Conservation (phyloP, 2,113 vertebrate species). For the Brachyhypopomus gauderio region DNA sequence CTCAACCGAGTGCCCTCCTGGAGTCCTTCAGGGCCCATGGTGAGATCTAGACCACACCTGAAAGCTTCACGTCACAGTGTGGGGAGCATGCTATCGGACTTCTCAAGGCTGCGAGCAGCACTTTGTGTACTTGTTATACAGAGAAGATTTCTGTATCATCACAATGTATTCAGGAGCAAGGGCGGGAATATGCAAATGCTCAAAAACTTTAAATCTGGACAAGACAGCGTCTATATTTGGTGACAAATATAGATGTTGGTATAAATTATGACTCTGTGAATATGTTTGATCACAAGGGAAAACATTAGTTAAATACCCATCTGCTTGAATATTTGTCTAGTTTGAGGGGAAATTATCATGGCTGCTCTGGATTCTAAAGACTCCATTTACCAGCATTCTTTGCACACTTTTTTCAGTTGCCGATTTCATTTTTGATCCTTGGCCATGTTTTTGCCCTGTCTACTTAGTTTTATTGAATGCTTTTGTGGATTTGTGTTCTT, state of each 20-base stretch:
- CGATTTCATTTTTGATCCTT: too few relatives aligned
- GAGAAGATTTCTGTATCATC: constrained; percentile 19
- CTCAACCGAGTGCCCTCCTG: neutral
- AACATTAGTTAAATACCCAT: neutral
- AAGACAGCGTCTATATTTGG: constrained; percentile 1
- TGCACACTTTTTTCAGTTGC: too few relatives aligned
- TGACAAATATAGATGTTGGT: constrained; percentile 35
- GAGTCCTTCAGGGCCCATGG: neutral
- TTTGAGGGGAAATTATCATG: neutral
- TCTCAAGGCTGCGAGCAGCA: constrained; percentile 37
- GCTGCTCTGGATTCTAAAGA: too few relatives aligned
- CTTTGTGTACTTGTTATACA: constrained; percentile 45
- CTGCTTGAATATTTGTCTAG: neutral
- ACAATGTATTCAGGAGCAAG: constrained; percentile 12
- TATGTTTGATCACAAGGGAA: constrained; percentile 11
- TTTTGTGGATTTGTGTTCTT: too few relatives aligned
- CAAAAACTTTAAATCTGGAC: constrained; percentile 1
- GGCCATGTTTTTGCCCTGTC: too few relatives aligned
- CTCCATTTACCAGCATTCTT: too few relatives aligned
- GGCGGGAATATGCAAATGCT: constrained; percentile 22
- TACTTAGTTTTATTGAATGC: too few relatives aligned
- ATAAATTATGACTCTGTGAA: constrained; percentile 7
- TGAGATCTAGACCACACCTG: neutral
- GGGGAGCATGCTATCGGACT: constrained; percentile 22
- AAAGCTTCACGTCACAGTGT: constrained; percentile 30